Base-by-base conservation (phyloP, 2,113 vertebrate genomes). In the Psammodynastes pulverulentus region DNA sequence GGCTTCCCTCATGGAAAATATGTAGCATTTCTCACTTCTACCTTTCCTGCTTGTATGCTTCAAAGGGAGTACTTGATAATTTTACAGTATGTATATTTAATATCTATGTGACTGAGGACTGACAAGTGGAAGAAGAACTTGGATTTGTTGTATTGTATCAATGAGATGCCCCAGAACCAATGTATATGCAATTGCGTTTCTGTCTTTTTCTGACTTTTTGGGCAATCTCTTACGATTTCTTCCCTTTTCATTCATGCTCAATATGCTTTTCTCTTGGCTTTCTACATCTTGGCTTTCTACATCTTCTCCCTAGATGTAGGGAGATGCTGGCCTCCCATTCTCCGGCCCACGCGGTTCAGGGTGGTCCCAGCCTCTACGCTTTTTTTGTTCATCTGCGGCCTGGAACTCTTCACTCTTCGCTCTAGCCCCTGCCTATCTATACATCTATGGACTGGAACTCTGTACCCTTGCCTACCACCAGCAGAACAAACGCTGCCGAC, bases 1-100 rank as follows among this genome's bases (percentile, higher is more conserved):
- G 21, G 29, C 45, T 92, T 89, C 67, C 45, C n/a, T 62, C 12
- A 1, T 92, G 72, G 91, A 89, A 84, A 89, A 89, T 62, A 86
- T 5, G 5, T 39, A 51, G 21, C 24, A 51, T 13, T 8, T 24
- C 48, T 21, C 54, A 29, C 13, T 93, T 58, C 86, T 39, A 23
- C 23, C 58, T 89, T 89, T 84, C 67, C 34, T 94, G 72, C 84
- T 45, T 62, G 7, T 43, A 54, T 62, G 19, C 26, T 23, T 89
- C 34, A 39, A 15, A 39, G 9, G 2, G 34, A 34, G 72, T 79
- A 43, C 72, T 79, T 79, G 34, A 48, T 89, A 49, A 15, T 34
- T 0, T 0, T 48, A 45, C n/a, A 23, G 84, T 46, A 86, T 19
- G 15, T 79, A 19, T 79, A 13, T 79, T 79, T 23, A 79, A 79